Base-by-base conservation (phyloP, 2,888 invertebrate genomes). In the Lycaena phlaeas region DNA sequence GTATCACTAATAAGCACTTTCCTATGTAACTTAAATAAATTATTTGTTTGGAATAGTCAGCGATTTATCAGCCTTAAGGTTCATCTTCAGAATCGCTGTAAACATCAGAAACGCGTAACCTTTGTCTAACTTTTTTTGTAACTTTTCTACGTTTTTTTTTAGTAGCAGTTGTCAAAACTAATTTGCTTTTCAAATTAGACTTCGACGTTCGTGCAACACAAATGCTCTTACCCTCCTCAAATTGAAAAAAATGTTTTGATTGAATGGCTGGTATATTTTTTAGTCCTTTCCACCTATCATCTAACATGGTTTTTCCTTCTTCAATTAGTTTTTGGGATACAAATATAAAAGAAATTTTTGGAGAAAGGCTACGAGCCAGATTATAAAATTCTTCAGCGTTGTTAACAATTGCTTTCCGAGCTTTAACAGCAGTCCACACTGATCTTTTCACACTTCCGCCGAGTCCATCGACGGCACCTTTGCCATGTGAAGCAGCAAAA, bases 181-280 rank as follows among this genome's bases (percentile, higher is more conserved):
- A 34, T 34, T 15, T 34, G 18, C 10, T 34, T 34, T 34, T 34
- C 3, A 34, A 34, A 34, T 4, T 1, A 34, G 31, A 17, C 9
- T 10, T 15, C 9, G 7, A 14, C 1, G 7, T 14, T 14, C 15
- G 14, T 14, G 14, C 30, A n/a, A n/a, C n/a, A n/a, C n/a, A n/a
- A n/a, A n/a, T n/a, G n/a, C n/a, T n/a, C n/a, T n/a, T n/a, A n/a
- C 30, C 15, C 14, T 14, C 14, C 2, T 14, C 30, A 30, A n/a
- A 15, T 14, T 14, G 1, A 9, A 30, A 30, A 15, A 30, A 30
- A 30, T 30, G 30, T 30, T 30, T 30, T 1, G 30, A 30, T 10
- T 30, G 9, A 30, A 14, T 30, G n/a, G n/a, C n/a, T n/a, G n/a
- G n/a, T 30, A 30, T 30, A 30, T 30, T 30, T 30, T 30, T 14